Percentiles rank a stretch among this genome's conserved stretches.
phyloP scores from a whole-genome alignment of 2,888 invertebrate genomes.

The Caenorhabditis wallacei region DNA sequence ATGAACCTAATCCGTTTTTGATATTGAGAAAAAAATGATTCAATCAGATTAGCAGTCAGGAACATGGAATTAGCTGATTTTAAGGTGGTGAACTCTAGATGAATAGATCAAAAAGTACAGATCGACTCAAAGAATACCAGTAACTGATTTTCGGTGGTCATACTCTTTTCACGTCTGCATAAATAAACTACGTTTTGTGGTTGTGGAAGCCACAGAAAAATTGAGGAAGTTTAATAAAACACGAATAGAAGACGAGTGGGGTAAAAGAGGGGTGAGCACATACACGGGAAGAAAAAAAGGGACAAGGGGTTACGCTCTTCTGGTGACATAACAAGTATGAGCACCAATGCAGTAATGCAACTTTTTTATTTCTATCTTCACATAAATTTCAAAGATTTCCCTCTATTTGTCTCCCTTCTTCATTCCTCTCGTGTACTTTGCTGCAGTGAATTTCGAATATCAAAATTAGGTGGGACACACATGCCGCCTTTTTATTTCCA shows the following conservation, averaged over 20 bases:
- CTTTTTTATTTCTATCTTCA: conserved; percentile 37
- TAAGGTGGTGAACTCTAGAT: neutral
- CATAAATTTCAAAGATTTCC: conserved; percentile 41
- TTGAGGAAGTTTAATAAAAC: conserved; percentile 71
- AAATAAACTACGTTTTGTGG: conserved; percentile 62
- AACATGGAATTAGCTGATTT: neutral
- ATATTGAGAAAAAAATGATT: conserved; percentile 16
- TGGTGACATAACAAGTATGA: conserved; percentile 61
- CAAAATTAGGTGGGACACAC: neutral
- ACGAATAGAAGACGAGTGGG: conserved; percentile 67
- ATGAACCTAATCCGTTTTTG: conserved; percentile 37
- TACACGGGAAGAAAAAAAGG: conserved; percentile 27
- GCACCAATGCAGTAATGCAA: conserved; percentile 49
- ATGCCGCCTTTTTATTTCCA: neutral
- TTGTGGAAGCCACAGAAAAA: conserved; percentile 67
- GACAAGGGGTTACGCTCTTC: conserved; percentile 63
- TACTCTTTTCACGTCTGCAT: conserved; percentile 57
- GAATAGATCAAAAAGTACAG: neutral
- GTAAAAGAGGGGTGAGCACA: conserved; percentile 17
- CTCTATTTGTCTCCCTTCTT: conserved; percentile 19
- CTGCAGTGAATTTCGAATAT: neutral
- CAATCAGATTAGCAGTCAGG: conserved; percentile 32
- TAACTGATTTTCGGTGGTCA: conserved; percentile 51
- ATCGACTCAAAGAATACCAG: neutral
- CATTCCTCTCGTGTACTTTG: neutral